Conservation (phyloP, 2,888 invertebrate genomes). For the Theretra japonica region DNA sequence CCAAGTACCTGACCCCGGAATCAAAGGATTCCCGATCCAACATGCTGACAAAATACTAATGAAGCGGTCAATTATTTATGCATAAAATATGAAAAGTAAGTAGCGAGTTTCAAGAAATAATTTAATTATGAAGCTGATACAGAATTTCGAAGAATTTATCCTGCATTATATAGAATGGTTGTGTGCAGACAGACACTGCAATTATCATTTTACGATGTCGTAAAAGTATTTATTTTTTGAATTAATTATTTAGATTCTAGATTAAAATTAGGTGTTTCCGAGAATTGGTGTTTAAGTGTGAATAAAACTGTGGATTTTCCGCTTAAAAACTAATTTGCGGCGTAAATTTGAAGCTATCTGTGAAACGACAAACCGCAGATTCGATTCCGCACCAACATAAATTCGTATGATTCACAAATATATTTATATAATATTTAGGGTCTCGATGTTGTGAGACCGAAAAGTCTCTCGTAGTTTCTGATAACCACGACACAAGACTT, state of each 20-base stretch:
- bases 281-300: not conserved
- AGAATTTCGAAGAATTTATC: not conserved
- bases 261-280: not conserved
- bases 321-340: not conserved
- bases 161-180: not conserved
- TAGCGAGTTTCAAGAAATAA: too few species aligned
- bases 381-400: too few species aligned
- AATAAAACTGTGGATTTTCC: not conserved
- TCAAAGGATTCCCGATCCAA: too few species aligned
- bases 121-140: not conserved
- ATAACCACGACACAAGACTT: too few species aligned
- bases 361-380: not conserved
- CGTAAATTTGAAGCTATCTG: not conserved
- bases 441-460: too few species aligned
- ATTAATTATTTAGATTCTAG: not conserved
- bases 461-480: too few species aligned
- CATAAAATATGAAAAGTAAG: too few species aligned
- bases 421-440: too few species aligned
- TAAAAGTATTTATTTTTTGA: not conserved
- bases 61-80: too few species aligned
- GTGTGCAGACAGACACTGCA: not conserved
- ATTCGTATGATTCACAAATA: too few species aligned
- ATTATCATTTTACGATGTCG: conserved; percentile 4
- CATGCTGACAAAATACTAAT: too few species aligned
- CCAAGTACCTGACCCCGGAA: too few species aligned